Percentiles rank a stretch among this genome's conserved stretches.
These are phyloP conservation scores for Dysdera silvatica DNA, from an alignment of 1,140 invertebrate species.

Conservation along the genomic window DNA sequence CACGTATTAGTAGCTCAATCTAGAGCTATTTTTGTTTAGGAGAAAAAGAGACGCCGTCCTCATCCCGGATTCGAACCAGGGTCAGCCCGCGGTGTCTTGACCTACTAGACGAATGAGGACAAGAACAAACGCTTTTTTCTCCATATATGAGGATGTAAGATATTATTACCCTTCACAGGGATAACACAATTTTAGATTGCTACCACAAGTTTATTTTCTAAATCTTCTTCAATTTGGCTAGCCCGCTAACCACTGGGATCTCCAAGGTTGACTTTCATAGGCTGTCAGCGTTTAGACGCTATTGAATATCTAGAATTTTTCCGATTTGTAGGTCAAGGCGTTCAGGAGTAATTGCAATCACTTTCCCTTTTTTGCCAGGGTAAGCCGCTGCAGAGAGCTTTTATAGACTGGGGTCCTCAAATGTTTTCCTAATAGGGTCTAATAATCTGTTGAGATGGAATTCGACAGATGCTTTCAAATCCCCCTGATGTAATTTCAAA, in stretches of 20 bases:
- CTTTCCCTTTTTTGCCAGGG: conserved; percentile 47
- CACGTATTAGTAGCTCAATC: too few species aligned
- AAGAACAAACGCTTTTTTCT: too few species aligned
- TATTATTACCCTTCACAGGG: too few species aligned
- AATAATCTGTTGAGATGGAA: conserved; percentile 76
- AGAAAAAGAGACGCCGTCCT: too few species aligned
- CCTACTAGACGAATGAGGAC: too few species aligned
- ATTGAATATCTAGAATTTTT: conserved; percentile 75
- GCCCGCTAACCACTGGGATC: conserved; percentile 66
- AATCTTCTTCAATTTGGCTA: conserved; percentile 83
- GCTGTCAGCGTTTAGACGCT: conserved; percentile 89
- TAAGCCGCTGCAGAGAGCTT: conserved; percentile 65
- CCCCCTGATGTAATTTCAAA: conserved; percentile 86
- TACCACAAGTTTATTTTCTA: conserved; percentile 75
- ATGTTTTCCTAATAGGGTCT: conserved; percentile 76
- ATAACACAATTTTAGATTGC: too few species aligned
- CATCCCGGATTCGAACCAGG: too few species aligned
- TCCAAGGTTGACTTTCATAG: conserved; percentile 83
- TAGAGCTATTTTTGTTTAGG: too few species aligned
- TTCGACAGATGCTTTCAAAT: conserved; percentile 79
- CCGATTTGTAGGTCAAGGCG: conserved; percentile 84
- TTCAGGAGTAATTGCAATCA: conserved; percentile 32
- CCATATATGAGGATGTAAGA: too few species aligned
- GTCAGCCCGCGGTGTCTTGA: too few species aligned
- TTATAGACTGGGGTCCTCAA: conserved; percentile 69